Evolutionary conservation across 2,113 vertebrate species (phyloP), one percentile per base, ranked within the genome.

Genomic region (Bettongia penicillata): DNA sequence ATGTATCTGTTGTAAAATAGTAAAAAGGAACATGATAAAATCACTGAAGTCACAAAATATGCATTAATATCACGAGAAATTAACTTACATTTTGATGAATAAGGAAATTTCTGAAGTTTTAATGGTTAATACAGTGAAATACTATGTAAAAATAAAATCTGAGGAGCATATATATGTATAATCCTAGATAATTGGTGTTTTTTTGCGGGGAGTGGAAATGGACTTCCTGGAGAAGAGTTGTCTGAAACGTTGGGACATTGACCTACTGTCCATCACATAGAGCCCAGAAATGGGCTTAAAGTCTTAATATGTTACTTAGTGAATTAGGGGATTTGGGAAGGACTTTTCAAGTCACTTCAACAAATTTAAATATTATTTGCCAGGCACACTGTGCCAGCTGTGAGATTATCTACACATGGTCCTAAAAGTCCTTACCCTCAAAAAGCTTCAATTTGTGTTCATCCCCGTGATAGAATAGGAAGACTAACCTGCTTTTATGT

Each of bases 231-330:
- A 93, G 95, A 90, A 97, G 43, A 96, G 96, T 48, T 97, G 95
- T 89, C 95, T 92, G 91, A 97, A 97, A 95, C 94, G 96, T 95
- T 95, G 94, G 92, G 96, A 93, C 95, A 94, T 94, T 95, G 95
- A 92, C 97, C 95, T 97, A 97, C 97, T 97, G 95, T 96, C 89
- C 43, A 43, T 53, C 92, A 95, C 57, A 31, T 90, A 57, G 43
- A 96, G 96, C 95, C 96, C 89, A 96, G 95, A 94, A 94, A 97
- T 96, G 96, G 95, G 47, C 52, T 90, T 91, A 77, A 77, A 68
- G 93, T 94, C 97, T 77, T 97, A 89, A 95, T 95, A 51, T 96
- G 53, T 97, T 95, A 47, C 52, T 94, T 95, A 92, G 92, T 50
- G 90, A 94, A 49, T 94, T 95, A 95, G 23, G 90, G 11, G 89